Evolutionary conservation across 2,113 vertebrate genomes (phyloP), one percentile per base, ranked within the genome.

Genomic region (Ellobius talpinus): DNA sequence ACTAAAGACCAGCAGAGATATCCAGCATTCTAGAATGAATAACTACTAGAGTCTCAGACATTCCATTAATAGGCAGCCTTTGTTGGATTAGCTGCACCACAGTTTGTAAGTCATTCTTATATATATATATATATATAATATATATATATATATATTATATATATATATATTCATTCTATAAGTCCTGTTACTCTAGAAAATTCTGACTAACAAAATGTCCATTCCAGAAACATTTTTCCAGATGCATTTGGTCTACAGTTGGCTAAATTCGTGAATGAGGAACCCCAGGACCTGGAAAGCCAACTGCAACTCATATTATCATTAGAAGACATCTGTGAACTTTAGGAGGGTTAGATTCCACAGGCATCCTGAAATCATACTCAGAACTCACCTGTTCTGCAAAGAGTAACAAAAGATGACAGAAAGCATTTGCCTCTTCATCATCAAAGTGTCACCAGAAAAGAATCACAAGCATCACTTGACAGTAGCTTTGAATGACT

Each of bases 341-440:
- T n/a, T 33, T 31, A 29, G 17, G 47, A 66, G 33, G 23, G 52
- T n/a, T 92, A 55, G 39, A 72, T 29, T 89, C 10, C n/a, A 79
- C 85, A 92, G 87, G 61, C 23, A 87, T 55, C 12, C 79, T 90
- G 74, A 88, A 81, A 26, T 72, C 47, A 2, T 47, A 55, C 9
- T 58, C n/a, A 84, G 77, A 68, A 87, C 65, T 77, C 61, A 72
- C 68, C 33, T 79, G 84, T 72, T 47, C 90, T 94, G 23, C 42
- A 70, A 84, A 21, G 31, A 81, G 55, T 7, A 87, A 70, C 26
- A 50, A 47, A 91, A 58, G 29, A 70, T 21, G 21, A 55, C 5
- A 50, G 74, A 77, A 73, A 90, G 29, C 23, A 50, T 90, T 31
- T 4, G 29, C 79, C 65, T 39, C 11, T 52, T 84, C 3, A 16